Percentiles rank a stretch among this genome's conserved stretches.
Evolutionary conservation across 2,888 invertebrate genomes (phyloP).

Genomic region (Dicycla oo): DNA sequence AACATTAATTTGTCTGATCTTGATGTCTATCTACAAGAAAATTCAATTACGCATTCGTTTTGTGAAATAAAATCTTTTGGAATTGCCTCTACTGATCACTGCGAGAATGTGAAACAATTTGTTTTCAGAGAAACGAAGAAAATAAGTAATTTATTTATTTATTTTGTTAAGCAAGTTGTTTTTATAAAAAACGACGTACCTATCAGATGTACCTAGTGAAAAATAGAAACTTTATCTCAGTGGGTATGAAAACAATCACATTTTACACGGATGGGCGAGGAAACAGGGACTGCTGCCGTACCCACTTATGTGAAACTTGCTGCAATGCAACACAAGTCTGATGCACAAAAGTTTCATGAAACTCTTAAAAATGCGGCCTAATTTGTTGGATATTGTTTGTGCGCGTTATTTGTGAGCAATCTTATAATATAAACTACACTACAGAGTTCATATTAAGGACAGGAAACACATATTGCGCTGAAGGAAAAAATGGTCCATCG

Average conservation of each 20-base stretch:
- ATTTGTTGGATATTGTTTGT: background rate
- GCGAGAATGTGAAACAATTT: background rate
- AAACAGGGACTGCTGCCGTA: too few relatives aligned
- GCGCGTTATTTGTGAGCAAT: background rate
- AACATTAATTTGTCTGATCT: slow-evolving; percentile 16
- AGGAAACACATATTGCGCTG: background rate
- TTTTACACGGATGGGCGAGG: background rate
- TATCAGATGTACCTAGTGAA: background rate
- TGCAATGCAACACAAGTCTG: too few relatives aligned
- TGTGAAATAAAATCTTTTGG: background rate
- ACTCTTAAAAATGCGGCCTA: background rate
- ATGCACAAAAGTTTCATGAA: background rate
- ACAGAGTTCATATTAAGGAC: background rate
- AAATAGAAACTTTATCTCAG: background rate
- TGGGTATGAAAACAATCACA: background rate
- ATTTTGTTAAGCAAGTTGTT: background rate
- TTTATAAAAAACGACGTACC: background rate
- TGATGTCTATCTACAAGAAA: background rate
- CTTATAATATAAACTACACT: background rate
- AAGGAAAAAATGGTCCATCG: background rate
- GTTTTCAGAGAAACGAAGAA: background rate
- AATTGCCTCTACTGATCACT: background rate
- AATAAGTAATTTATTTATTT: background rate
- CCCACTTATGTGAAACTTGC: too few relatives aligned
- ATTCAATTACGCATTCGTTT: slow-evolving; percentile 9